Base-by-base conservation (phyloP, 1,140 invertebrate species). In the Doryteuthis pealeii region DNA sequence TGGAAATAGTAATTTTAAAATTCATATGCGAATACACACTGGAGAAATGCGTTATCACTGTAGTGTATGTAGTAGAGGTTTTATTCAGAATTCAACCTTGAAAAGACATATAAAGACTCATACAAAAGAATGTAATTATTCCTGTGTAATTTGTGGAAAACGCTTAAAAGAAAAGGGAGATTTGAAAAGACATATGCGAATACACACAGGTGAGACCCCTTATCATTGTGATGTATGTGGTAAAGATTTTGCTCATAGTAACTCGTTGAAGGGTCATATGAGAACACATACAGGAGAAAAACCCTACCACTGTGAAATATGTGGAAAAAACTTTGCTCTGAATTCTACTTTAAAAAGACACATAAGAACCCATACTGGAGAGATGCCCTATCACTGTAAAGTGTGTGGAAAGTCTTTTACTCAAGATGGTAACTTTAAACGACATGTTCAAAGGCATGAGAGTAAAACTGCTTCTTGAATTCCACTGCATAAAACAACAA, bases 1-100 rank as follows among this genome's bases (percentile, higher is more conserved):
- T 85, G 65, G 81, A 87, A 28, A 85, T 94, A 87, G 74, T 74
- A 70, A 22, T 79, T n/a, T 75, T 73, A 43, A 75, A 40, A 54
- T 70, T 30, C 78, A 79, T 69, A 67, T 32, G 30, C 26, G 26
- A 5, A 70, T 58, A 3, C 77, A 78, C 33, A 76, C 77, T 8
- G 77, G 77, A 2, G 77, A 78, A 22, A 77, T 75, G 43, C 69
- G 40, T 26, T 75, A 70, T 22, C 72, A 77, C 62, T 77, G 76
- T 70, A 32, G 22, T 8, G 28, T 73, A 5, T 77, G 76, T 71
- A 28, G 49, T 1, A 70, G 67, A 54, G 31, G 31, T 28, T 78
- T 78, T 68, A 10, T 33, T 32, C 28, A 35, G 1, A 12, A 26
- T 14, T 40, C 33, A n/a, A 30, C 49, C 45, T 40, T 67, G 33